A percentile compares a stretch with the other conserved stretches of the same genome.
phyloP scores from a whole-genome alignment of 1,140 invertebrate genomes.

The Aphelinus atriplicis region DNA sequence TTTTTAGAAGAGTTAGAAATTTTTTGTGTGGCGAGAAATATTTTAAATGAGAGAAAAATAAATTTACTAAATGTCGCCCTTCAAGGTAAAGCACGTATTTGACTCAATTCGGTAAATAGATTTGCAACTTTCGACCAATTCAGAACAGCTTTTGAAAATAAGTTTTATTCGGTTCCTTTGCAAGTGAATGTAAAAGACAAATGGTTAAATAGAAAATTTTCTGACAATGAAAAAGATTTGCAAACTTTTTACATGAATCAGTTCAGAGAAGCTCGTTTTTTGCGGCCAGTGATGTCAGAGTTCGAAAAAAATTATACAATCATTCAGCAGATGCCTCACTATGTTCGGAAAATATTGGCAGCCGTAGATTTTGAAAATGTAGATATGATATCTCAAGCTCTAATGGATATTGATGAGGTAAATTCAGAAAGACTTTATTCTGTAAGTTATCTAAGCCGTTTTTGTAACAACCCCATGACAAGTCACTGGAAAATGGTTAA shows the following conservation, averaged over 20 bases:
- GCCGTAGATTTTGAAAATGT: slow-evolving; percentile 8
- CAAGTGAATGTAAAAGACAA: slow-evolving; percentile 35
- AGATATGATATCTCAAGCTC: slow-evolving; percentile 1
- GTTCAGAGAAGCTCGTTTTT: slow-evolving; percentile 35
- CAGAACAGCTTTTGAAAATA: slow-evolving; percentile 28
- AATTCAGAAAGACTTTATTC: background rate
- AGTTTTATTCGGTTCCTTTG: slow-evolving; percentile 43
- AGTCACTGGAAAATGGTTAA: slow-evolving; percentile 7
- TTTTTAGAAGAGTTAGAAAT: slow-evolving; percentile 6
- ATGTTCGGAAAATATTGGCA: slow-evolving; percentile 12
- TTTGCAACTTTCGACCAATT: background rate
- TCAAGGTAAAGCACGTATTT: too few species aligned
- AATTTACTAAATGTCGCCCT: too few species aligned
- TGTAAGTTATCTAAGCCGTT: slow-evolving; percentile 46
- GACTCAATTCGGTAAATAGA: too few species aligned
- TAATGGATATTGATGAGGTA: background rate
- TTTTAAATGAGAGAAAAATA: background rate
- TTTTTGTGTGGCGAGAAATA: slow-evolving; percentile 11
- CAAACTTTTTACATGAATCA: slow-evolving; percentile 42
- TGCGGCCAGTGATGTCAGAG: slow-evolving; percentile 32
- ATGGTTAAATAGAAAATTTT: slow-evolving; percentile 37
- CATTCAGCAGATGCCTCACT: slow-evolving; percentile 38
- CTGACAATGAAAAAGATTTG: slow-evolving; percentile 7
- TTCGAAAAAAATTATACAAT: slow-evolving; percentile 44
- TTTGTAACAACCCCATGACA: slow-evolving; percentile 43